A percentile compares a stretch with the other conserved stretches of the same genome.
These are phyloP conservation scores for Acanthornis magna DNA, from an alignment of 2,797 vertebrate genomes.

Conservation along the genomic window DNA sequence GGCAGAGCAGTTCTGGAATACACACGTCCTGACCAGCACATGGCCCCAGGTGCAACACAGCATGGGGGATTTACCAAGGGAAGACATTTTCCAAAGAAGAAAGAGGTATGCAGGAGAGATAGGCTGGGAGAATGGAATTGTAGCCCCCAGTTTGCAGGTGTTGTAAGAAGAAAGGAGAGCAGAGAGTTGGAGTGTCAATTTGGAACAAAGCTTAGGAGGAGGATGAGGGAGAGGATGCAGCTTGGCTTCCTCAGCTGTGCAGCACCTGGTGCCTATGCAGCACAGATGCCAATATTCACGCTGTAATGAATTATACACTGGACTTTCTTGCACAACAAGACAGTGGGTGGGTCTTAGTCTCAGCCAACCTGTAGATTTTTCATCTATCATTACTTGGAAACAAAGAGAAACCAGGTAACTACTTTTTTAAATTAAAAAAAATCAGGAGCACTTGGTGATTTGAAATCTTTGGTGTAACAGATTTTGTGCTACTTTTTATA, in stretches of 20 bases:
- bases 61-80: accelerated
- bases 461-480: not conserved
- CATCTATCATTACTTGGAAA: not conserved
- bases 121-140: not conserved
- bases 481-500: not conserved
- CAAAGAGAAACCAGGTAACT: not conserved
- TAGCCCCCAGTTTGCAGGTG: not conserved
- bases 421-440: not conserved
- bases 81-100: not conserved
- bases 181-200: not conserved
- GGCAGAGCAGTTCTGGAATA: not conserved
- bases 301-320: not conserved
- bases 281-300: not conserved
- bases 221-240: not conserved
- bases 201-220: not conserved
- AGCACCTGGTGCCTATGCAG: not conserved
- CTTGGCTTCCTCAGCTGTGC: not conserved
- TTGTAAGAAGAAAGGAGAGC: not conserved
- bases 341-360: not conserved
- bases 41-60: not conserved
- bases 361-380: not conserved
- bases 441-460: not conserved
- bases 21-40: not conserved
- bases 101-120: not conserved
- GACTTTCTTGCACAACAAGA: not conserved